Evolutionary conservation across 2,888 invertebrate species (phyloP).

Genomic region (Diplolepis rosae): DNA sequence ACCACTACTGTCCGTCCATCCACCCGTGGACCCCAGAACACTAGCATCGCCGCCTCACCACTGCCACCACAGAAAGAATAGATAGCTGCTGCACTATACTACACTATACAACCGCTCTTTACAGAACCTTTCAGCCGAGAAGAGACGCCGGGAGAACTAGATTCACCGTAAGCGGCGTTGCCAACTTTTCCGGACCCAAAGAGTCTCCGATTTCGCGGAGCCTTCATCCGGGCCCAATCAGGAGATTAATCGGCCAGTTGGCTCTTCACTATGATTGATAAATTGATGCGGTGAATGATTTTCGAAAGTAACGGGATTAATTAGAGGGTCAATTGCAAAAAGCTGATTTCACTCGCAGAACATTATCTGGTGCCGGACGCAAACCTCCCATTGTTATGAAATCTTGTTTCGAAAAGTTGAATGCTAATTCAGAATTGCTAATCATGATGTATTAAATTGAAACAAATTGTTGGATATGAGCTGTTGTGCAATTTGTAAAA

Average conservation of each 20-base stretch:
- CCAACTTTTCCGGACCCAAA: constrained; percentile 17
- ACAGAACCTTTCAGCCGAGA: constrained; percentile 52
- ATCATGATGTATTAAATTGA: background rate
- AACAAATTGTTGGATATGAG: background rate
- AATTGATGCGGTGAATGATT: background rate
- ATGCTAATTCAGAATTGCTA: constrained; percentile 3
- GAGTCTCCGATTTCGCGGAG: background rate
- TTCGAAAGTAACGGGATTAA: background rate
- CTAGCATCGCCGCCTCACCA: constrained; percentile 41
- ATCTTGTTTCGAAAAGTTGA: constrained; percentile 1
- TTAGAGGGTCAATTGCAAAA: constrained; percentile 7
- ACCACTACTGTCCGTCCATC: constrained; percentile 56
- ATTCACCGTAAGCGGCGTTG: constrained; percentile 28
- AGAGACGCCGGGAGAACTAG: constrained; percentile 15
- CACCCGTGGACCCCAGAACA: constrained; percentile 47
- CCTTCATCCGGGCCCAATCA: background rate
- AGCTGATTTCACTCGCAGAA: background rate
- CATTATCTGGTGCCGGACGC: background rate
- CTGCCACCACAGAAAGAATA: constrained; percentile 35
- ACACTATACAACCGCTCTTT: constrained; percentile 30
- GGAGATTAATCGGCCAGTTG: background rate
- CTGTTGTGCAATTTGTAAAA: background rate
- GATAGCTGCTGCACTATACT: constrained; percentile 34
- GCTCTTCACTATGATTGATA: background rate
- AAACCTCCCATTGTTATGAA: constrained; percentile 6